Evolutionary conservation across 30 jellyfish, hydroid and myxozoan species (phyloP).

Genomic region (Hydractinia echinata): DNA sequence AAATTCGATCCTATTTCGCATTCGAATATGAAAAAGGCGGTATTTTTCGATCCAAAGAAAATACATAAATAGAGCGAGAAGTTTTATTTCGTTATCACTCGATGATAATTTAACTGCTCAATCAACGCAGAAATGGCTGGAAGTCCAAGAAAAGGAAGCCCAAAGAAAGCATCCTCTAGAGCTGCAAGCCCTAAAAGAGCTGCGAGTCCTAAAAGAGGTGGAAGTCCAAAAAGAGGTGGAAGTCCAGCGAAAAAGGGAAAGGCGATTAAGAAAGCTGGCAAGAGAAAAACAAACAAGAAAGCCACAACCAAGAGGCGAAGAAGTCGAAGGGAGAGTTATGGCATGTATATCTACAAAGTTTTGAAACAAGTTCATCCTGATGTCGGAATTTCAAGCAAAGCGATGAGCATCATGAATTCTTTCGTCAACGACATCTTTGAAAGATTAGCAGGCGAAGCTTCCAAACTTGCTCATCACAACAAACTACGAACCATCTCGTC

Average conservation of each 20-base stretch:
- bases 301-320: constrained; percentile 29
- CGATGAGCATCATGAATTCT: constrained; percentile 97
- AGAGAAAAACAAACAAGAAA: neutral
- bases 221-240: neutral
- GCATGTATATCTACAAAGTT: constrained; percentile 86
- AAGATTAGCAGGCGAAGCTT: constrained; percentile 97
- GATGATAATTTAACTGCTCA: too few species aligned
- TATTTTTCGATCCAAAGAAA: neutral
- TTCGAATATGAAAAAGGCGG: neutral
- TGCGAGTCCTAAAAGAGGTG: constrained; percentile 8
- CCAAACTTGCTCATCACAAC: constrained; percentile 77
- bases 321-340: constrained; percentile 74
- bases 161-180: constrained; percentile 18
- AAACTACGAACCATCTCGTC: constrained; percentile 78
- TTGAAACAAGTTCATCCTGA: constrained; percentile 97
- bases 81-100: neutral
- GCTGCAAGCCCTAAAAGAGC: constrained; percentile 25
- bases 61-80: neutral
- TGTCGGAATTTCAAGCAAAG: constrained; percentile 88
- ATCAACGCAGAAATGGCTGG: constrained; percentile 22
- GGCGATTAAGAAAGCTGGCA: neutral
- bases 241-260: neutral
- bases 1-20: too few species aligned
- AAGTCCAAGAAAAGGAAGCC: constrained; percentile 43
- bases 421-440: constrained; percentile 95